These are phyloP conservation scores for Lasioglossum oenotherae DNA, from an alignment of 2,888 invertebrate species.

Conservation along the genomic window DNA sequence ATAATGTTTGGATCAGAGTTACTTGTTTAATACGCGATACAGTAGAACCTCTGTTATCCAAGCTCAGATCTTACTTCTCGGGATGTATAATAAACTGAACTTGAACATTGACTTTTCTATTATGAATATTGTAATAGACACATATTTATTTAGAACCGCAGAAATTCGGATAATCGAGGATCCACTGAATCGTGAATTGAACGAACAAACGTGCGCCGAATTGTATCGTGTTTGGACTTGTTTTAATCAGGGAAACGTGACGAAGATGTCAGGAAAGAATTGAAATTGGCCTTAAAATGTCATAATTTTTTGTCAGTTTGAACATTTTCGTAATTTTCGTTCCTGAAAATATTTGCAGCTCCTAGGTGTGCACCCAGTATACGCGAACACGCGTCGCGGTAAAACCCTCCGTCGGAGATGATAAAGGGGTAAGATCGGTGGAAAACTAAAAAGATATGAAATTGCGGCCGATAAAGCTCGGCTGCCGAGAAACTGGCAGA, in stretches of 20 bases:
- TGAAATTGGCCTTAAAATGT: not conserved
- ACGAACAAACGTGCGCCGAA: not conserved
- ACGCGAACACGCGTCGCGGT: not conserved
- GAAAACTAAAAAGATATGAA: slow-evolving; percentile 17
- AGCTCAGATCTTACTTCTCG: too few relatives aligned
- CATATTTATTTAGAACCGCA: not conserved
- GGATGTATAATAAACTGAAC: too few relatives aligned
- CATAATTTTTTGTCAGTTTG: not conserved
- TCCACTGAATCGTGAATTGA: not conserved
- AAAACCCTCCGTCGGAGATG: slow-evolving; percentile 10
- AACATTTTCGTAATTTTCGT: not conserved
- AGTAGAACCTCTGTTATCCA: too few relatives aligned
- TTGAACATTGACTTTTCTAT: not conserved
- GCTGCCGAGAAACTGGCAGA: not conserved
- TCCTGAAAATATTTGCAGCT: not conserved
- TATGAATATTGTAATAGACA: not conserved
- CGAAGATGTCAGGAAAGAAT: not conserved
- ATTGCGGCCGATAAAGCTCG: slow-evolving; percentile 2
- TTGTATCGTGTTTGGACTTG: not conserved
- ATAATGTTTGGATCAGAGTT: not conserved
- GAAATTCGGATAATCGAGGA: too few relatives aligned
- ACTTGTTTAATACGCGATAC: not conserved
- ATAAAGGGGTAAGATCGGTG: slow-evolving; percentile 8
- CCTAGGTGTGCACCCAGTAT: not conserved
- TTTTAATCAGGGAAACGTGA: not conserved